phyloP scores from a whole-genome alignment of 2,888 invertebrate genomes.

The Eulithis testata region DNA sequence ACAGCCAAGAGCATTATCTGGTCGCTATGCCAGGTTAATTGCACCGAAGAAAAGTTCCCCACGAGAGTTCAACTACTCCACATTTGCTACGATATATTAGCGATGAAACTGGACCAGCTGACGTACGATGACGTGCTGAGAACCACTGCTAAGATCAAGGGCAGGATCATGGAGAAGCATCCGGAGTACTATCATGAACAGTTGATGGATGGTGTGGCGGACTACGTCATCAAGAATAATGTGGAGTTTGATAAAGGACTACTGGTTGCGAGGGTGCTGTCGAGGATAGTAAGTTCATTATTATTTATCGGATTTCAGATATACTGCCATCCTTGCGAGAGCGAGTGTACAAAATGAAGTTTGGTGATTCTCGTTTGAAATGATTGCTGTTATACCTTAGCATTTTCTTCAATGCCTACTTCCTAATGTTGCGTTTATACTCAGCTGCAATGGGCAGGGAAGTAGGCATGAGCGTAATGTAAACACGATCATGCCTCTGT shows the following conservation, averaged over 20 bases:
- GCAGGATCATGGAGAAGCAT: conserved; percentile 71
- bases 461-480: no score
- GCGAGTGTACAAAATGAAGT: no score
- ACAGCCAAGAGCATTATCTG: conserved; percentile 82
- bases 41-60: conserved; percentile 64
- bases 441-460: no score
- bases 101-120: conserved; percentile 70
- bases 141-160: conserved; percentile 77
- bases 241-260: conserved; percentile 78
- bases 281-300: conserved; percentile 80
- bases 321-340: no score
- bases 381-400: no score
- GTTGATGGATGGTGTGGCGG: conserved; percentile 83
- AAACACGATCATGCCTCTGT: no score
- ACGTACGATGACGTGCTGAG: conserved; percentile 78
- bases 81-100: conserved; percentile 77
- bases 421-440: no score
- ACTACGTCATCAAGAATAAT: conserved; percentile 78
- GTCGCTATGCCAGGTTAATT: conserved; percentile 81
- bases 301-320: no score
- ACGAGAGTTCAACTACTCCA: conserved; percentile 80
- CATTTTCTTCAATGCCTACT: background rate
- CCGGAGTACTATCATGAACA: conserved; percentile 86
- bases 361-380: no score
- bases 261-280: conserved; percentile 79